Percentiles rank a stretch among this genome's conserved stretches.
Evolutionary conservation across 2,113 vertebrate species (phyloP).

Genomic region (Cyphomyrus discorhynchus): DNA sequence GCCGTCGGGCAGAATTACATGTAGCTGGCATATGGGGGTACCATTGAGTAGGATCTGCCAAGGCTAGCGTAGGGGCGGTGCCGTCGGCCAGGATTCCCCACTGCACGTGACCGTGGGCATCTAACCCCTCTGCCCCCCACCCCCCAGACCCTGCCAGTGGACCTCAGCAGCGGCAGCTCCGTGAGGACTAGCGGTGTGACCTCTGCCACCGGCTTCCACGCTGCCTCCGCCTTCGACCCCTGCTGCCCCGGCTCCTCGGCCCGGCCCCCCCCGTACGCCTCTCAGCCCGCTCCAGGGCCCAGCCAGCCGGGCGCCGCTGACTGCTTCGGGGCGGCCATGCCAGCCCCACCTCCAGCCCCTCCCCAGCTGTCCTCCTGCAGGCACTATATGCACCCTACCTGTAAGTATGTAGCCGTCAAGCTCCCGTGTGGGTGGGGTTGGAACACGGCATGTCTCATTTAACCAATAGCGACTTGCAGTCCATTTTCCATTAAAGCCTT

Average conservation of each 20-base stretch:
- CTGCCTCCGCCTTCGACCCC: constrained; percentile 91
- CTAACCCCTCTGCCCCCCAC: background rate
- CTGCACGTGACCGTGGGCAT: no score
- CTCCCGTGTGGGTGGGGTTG: background rate
- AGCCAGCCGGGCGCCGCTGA: constrained; percentile 79
- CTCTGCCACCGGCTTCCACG: constrained; percentile 67
- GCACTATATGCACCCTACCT: constrained; percentile 71
- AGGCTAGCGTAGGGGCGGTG: background rate
- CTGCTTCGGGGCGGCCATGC: constrained; percentile 75
- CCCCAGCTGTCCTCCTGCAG: constrained; percentile 69
- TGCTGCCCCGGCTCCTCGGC: constrained; percentile 91
- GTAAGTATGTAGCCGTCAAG: constrained; percentile 52
- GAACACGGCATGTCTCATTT: background rate
- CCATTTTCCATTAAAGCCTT: background rate
- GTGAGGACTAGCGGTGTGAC: constrained; percentile 73
- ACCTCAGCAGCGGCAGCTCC: constrained; percentile 79
- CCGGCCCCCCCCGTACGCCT: constrained; percentile 74
- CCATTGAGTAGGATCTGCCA: background rate
- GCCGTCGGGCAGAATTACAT: no score
- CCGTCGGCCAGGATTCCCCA: background rate
- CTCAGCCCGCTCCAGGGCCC: constrained; percentile 76
- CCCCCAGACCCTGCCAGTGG: constrained; percentile 85
- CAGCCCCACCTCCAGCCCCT: constrained; percentile 62
- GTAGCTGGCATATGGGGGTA: background rate
- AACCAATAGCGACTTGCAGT: background rate